Conservation (phyloP, 2,797 vertebrate genomes). For the Sebastes minor region DNA sequence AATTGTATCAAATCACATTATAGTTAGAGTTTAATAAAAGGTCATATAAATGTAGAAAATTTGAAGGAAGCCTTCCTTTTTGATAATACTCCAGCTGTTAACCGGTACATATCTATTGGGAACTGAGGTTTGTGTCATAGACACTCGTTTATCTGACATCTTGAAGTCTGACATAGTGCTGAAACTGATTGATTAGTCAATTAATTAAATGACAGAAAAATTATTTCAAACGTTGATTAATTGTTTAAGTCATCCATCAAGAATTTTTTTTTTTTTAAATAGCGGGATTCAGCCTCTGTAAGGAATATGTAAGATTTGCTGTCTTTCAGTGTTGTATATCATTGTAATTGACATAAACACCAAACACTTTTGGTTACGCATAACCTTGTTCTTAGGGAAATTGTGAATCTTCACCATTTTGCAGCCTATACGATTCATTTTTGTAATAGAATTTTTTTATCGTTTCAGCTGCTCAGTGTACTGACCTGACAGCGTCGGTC, state of each 20-base stretch:
- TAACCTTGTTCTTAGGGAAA: not conserved
- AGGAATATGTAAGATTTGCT: not conserved
- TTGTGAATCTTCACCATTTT: not conserved
- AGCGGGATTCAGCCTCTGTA: not conserved
- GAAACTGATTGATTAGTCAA: not conserved
- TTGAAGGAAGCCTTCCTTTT: not conserved
- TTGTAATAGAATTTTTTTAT: not conserved
- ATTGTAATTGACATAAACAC: not conserved
- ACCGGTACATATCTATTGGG: not conserved
- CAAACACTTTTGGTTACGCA: not conserved
- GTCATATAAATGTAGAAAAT: not conserved
- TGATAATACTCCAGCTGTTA: not conserved
- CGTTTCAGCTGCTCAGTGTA: not conserved
- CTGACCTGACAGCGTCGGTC: slow-evolving; percentile 89
- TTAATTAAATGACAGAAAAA: not conserved
- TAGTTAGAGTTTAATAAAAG: not conserved
- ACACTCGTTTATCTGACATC: not conserved
- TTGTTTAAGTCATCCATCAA: not conserved
- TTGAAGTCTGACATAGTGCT: not conserved
- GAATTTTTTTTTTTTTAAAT: no score
- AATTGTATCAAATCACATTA: not conserved
- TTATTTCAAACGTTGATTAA: not conserved
- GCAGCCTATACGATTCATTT: not conserved
- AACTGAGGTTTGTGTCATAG: not conserved
- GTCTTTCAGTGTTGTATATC: not conserved